Evolutionary conservation across 2,888 invertebrate genomes (phyloP).

Genomic region (Agonopterix alstromeriana): DNA sequence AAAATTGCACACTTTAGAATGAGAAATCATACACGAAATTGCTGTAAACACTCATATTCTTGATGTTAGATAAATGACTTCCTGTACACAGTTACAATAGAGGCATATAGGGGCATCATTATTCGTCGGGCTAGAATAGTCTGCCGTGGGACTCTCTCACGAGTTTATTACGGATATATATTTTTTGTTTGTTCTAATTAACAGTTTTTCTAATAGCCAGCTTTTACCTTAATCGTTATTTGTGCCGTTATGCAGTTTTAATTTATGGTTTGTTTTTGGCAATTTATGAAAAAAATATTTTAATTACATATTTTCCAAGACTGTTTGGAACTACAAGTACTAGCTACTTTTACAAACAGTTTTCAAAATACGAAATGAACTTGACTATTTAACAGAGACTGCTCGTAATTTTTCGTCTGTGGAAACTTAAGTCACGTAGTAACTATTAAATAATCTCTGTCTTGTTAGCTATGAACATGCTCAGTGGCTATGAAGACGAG

Average conservation of each 20-base stretch:
- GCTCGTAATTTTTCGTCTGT: too few relatives aligned
- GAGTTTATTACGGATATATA: slow-evolving; percentile 73
- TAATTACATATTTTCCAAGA: too few relatives aligned
- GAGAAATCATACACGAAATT: slow-evolving; percentile 71
- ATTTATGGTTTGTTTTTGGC: too few relatives aligned
- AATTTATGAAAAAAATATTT: too few relatives aligned
- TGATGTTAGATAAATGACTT: slow-evolving; percentile 77
- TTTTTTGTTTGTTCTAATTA: slow-evolving; percentile 75
- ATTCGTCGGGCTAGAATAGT: slow-evolving; percentile 53
- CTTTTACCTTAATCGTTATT: slow-evolving; percentile 71
- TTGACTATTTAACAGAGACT: too few relatives aligned
- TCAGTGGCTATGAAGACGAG: too few relatives aligned
- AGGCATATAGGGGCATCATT: slow-evolving; percentile 54
- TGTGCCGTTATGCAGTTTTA: slow-evolving; percentile 21
- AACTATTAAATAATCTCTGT: too few relatives aligned
- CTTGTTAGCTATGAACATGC: too few relatives aligned
- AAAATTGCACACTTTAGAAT: slow-evolving; percentile 69
- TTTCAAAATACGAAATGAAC: too few relatives aligned
- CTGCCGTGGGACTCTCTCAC: slow-evolving; percentile 71
- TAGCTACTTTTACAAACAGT: too few relatives aligned
- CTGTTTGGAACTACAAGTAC: too few relatives aligned
- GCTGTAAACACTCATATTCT: slow-evolving; percentile 74
- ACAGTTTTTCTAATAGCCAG: slow-evolving; percentile 67
- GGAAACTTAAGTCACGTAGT: too few relatives aligned
- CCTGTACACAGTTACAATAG: slow-evolving; percentile 69